Base-by-base conservation (phyloP, 1,140 invertebrate genomes). In the Bicyclus anynana region DNA sequence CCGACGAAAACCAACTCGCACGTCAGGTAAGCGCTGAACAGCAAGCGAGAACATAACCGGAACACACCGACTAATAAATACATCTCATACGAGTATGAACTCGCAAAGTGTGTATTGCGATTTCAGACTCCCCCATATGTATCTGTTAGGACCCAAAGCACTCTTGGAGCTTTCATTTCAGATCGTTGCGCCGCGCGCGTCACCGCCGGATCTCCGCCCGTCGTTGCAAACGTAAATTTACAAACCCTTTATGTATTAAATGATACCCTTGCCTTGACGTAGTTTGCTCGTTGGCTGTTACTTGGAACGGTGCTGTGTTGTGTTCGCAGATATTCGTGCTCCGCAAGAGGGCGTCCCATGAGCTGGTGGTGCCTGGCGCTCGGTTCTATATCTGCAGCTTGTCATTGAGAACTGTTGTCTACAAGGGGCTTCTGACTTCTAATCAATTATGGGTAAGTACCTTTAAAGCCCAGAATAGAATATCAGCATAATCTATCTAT, bases 381-480 rank as follows among this genome's bases (percentile, higher is more conserved):
- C 92, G 97, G 46, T 99, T 97, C 89, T 99, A 99, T 86, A 97
- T 99, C 75, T 99, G 98, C 89, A 99, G 97, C 26, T 89, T 99
- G 48, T 98, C 97, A 16, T 88, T 95, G 42, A 93, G 92, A 53
- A 98, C 94, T 5, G 90, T 99, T 52, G 97, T 99, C 9, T 99
- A 99, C 91, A 99, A 99, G 92, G 98, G 98, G 40, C 95, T 99
- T 82, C 92, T 99, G 59, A 99, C 97, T 13, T 97, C 98, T 2
- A 94, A 96, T 81, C 98, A 99, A 87, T 81, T 99, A 75, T 99
- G 97, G 97, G 90, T 92, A 35, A 90, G 70, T 68, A 33, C 57
- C 29, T 35, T n/a, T 47, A 14, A 23, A 48, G 33, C n/a, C n/a
- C n/a, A n/a, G n/a, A n/a, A n/a, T n/a, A n/a, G n/a, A n/a, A n/a